phyloP scores from a whole-genome alignment of 1,140 invertebrate species.

The Aleiodes sp. region DNA sequence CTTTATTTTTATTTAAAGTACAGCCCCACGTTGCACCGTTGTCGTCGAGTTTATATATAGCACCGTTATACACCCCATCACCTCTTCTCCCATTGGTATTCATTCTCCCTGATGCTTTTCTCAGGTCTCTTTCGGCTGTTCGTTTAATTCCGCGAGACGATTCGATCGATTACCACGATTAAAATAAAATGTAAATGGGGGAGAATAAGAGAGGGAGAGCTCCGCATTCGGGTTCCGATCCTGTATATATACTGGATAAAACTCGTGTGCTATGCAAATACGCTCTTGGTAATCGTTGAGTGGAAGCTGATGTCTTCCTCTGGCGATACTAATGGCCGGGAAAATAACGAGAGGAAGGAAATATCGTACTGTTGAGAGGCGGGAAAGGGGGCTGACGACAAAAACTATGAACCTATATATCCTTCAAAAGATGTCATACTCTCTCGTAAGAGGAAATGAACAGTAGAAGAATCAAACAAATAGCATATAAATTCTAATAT shows the following conservation, averaged over 20 bases:
- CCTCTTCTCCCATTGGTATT: not conserved
- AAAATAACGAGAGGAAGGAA: conserved; percentile 34
- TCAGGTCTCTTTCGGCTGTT: conserved; percentile 34
- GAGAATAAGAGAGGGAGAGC: conserved; percentile 1
- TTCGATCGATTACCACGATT: conserved; percentile 66
- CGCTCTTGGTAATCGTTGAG: conserved; percentile 63
- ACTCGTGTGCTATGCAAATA: conserved; percentile 65
- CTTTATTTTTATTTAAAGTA: conserved; percentile 66
- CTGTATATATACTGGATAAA: conserved; percentile 26
- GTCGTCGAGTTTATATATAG: conserved; percentile 18
- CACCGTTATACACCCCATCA: not conserved
- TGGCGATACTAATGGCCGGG: conserved; percentile 52
- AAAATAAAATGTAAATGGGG: conserved; percentile 65
- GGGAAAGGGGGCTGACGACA: no score
- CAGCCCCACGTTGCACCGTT: conserved; percentile 29
- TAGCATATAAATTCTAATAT: conserved; percentile 1
- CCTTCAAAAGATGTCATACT: not conserved
- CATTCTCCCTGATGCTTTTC: not conserved
- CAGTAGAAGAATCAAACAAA: conserved; percentile 51
- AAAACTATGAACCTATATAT: conserved; percentile 11
- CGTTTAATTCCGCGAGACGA: conserved; percentile 54
- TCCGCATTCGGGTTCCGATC: conserved; percentile 30
- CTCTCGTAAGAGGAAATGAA: conserved; percentile 36
- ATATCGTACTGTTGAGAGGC: conserved; percentile 8
- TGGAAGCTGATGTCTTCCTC: conserved; percentile 67